phyloP scores from a whole-genome alignment of 2,113 vertebrate species.

The Scalopus aquaticus region DNA sequence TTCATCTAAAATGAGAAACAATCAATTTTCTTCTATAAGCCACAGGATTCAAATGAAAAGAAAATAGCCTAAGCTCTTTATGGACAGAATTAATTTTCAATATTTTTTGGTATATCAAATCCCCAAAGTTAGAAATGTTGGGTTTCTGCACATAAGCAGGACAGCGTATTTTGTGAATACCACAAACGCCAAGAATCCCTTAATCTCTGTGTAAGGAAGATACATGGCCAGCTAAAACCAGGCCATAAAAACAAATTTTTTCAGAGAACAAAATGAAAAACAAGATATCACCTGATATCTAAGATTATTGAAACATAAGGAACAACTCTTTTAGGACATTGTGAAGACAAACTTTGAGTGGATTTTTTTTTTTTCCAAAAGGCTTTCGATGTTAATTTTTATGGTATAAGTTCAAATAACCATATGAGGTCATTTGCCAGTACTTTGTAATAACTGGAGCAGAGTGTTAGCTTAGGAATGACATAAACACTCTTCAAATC shows the following conservation, averaged over 20 bases:
- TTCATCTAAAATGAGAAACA: not conserved
- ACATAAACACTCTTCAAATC: not conserved
- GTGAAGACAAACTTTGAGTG: not conserved
- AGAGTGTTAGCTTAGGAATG: not conserved
- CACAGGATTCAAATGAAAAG: not conserved
- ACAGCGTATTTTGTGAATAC: not conserved
- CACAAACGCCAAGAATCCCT: not conserved
- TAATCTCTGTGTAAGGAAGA: not conserved
- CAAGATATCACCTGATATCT: not conserved
- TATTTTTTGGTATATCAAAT: not conserved
- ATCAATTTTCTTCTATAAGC: not conserved
- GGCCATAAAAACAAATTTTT: not conserved
- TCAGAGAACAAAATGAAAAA: not conserved
- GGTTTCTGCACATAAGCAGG: not conserved
- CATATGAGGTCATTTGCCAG: not conserved
- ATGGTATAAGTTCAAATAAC: not conserved
- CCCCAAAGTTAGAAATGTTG: not conserved
- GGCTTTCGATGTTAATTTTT: not conserved
- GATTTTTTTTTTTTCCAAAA: not conserved
- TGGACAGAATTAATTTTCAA: not conserved
- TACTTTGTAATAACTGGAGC: not conserved
- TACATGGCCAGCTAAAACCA: not conserved
- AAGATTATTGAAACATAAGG: not conserved
- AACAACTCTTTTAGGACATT: not conserved
- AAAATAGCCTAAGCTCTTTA: not conserved